Conservation (phyloP, 1,140 invertebrate genomes). For the Cydia fagiglandana region DNA sequence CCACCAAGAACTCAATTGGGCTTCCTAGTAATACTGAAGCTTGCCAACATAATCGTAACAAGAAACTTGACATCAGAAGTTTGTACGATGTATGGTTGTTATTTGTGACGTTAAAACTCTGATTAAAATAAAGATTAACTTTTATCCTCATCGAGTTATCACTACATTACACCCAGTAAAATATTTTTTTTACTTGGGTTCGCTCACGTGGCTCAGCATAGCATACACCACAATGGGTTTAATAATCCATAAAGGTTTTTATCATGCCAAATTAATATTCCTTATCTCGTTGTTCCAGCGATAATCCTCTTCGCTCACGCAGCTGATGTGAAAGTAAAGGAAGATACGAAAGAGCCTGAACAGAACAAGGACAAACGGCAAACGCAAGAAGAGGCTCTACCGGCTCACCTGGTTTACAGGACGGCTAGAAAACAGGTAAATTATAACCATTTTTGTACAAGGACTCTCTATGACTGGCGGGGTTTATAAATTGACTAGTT, state of each 20-base stretch:
- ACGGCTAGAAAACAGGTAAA: conserved; percentile 65
- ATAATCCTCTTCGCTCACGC: conserved; percentile 60
- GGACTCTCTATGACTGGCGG: not conserved
- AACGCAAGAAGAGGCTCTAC: conserved; percentile 51
- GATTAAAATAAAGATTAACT: too few relatives aligned
- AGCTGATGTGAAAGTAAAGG: conserved; percentile 53
- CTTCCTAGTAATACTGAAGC: too few relatives aligned
- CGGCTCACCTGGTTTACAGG: conserved; percentile 57
- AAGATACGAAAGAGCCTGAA: conserved; percentile 38
- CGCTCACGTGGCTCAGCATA: not conserved
- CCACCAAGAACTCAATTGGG: too few relatives aligned
- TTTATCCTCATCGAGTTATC: too few relatives aligned
- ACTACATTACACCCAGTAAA: not conserved
- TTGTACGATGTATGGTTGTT: too few relatives aligned
- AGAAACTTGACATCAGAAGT: too few relatives aligned
- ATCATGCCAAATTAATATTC: not conserved
- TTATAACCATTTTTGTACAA: not conserved
- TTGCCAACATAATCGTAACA: too few relatives aligned
- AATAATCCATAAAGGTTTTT: not conserved
- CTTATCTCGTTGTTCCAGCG: conserved; percentile 58
- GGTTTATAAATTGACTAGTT: not conserved
- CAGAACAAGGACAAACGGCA: conserved; percentile 64
- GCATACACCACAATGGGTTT: not conserved
- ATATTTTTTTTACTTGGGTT: not conserved
- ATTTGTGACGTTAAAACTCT: not conserved